Base-by-base conservation (phyloP, 1,140 invertebrate species). In the Apis florea region DNA sequence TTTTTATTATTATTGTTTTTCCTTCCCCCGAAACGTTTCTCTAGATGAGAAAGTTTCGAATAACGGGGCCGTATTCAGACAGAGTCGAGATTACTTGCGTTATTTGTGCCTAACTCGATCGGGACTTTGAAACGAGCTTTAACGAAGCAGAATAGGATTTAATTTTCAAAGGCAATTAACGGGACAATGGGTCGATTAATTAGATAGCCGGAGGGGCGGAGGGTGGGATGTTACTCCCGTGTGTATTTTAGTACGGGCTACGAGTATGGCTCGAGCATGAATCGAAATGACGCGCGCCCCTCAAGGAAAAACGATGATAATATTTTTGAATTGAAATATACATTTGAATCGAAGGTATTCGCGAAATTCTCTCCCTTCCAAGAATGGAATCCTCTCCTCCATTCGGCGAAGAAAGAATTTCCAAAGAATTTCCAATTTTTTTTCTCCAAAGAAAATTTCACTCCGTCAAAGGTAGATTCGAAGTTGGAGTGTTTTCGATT, bases 161-260 rank as follows among this genome's bases (percentile, higher is more conserved):
- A 82, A 82, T 82, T 82, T 82, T 77, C 80, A 82, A 76, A 77
- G 80, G 80, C 80, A 82, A 82, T 82, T 82, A 82, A 76, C 74
- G 73, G 73, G 67, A 82, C 80, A 82, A 82, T 82, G 74, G 66
- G 80, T 82, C 80, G 73, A 82, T 82, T 82, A 82, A 82, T 82
- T 82, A 77, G 74, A 69, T 82, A 82, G 74, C 12, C 66, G 13
- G 40, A 51, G 71, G 40, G 64, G 47, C 15, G n/a, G 49, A 54
- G 66, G 19, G 19, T n/a, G 54, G 54, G 61, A 40, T 19, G 51
- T 53, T 54, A 51, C 54, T 63, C 51, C 31, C 31, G 58, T 24
- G 80, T 24, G 56, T 64, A 59, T 26, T 75, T 76, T 69, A 19
- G 49, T 63, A 17, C 66, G 31, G 51, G 61, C n/a, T n/a, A n/a